Evolutionary conservation across 1,140 invertebrate genomes (phyloP), one percentile per base, ranked within the genome.

Genomic region (Ruditapes philippinarum): DNA sequence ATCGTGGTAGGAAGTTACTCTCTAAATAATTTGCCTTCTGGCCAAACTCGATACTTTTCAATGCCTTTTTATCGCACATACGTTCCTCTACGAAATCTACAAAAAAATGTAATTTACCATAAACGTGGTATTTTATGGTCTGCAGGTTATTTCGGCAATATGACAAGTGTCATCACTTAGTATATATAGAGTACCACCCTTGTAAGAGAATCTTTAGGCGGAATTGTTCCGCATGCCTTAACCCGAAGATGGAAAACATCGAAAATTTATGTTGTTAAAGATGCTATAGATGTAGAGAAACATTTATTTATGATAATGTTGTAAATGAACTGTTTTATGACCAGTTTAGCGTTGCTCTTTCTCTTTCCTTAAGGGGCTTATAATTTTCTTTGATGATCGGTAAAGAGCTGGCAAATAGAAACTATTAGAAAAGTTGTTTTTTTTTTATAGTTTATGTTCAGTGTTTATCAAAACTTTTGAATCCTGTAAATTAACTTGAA

Each of bases 21-120:
- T 78, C 31, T 12, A n/a, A 51, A 9, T 49, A 78, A 78, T 14
- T 57, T 78, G 74, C 74, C 74, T 78, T 51, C 31, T 78, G 74
- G 74, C 74, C 33, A 78, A 49, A 51, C 49, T 33, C 28, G 3
- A 70, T 38, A 38, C 42, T 49, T 78, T 57, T 78, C 12, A 78
- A 78, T 51, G 45, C 42, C 28, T 49, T 49, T 78, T 76, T 51
- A 76, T 76, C 42, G 45, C 36, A 78, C n/a, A 33, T 40, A 38
- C 22, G 25, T 78, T 78, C 45, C 74, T 78, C 74, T 51, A 78
- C 42, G n/a, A 78, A 54, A 78, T 78, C 74, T 54, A 54, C 74
- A 78, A 78, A 74, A 78, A 78, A n/a, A n/a, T n/a, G 42, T 40
- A 78, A 78, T 78, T 78, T 54, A 78, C 74, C 74, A 51, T 78